A percentile compares a stretch with the other conserved stretches of the same genome.
Evolutionary conservation across 2,797 vertebrate genomes (phyloP).

Genomic region (Linurgus olivaceus): DNA sequence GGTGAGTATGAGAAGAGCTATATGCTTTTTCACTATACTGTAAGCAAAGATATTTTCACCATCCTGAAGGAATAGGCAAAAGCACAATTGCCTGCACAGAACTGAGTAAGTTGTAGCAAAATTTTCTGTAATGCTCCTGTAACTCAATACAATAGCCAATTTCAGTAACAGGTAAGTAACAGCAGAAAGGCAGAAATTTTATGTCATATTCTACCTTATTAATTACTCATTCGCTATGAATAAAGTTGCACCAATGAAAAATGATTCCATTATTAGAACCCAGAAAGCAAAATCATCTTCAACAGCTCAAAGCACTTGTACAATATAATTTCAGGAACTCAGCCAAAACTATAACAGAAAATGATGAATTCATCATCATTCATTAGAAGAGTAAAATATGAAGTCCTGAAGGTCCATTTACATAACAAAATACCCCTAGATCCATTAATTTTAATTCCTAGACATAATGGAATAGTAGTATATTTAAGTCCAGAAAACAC

Average conservation of each 20-base stretch:
- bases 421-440: fast-evolving
- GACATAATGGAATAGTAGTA: not conserved
- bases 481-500: not conserved
- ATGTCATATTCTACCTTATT: not conserved
- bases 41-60: not conserved
- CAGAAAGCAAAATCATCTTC: not conserved
- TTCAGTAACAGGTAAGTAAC: not conserved
- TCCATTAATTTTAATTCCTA: not conserved
- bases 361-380: not conserved
- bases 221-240: not conserved
- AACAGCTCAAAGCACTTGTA: not conserved
- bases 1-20: not conserved
- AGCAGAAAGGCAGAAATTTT: not conserved
- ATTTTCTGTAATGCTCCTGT: not conserved
- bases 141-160: not conserved
- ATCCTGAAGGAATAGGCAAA: not conserved
- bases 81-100: not conserved
- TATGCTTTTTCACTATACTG: not conserved
- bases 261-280: not conserved
- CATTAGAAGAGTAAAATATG: not conserved
- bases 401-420: not conserved
- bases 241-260: not conserved
- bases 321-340: not conserved
- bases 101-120: not conserved
- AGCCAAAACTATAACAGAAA: not conserved